phyloP scores from a whole-genome alignment of 2,888 invertebrate species.

The Agonopterix subpropinquella region DNA sequence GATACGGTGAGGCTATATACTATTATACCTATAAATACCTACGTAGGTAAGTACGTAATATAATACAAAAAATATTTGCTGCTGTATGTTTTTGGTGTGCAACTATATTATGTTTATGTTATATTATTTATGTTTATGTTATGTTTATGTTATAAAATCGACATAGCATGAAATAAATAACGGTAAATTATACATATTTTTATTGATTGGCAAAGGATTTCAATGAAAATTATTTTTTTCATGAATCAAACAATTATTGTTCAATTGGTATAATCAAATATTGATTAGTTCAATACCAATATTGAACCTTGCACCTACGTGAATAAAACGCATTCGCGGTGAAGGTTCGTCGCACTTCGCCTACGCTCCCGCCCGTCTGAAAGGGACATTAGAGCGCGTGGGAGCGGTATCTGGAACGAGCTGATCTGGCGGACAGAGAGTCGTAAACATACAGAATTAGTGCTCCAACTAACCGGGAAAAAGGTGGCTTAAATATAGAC shows the following conservation, averaged over 20 bases:
- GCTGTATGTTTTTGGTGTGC: too few relatives aligned
- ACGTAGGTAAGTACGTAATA: too few relatives aligned
- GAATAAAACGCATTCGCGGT: not conserved
- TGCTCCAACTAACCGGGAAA: slow-evolving; percentile 34
- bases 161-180: too few relatives aligned
- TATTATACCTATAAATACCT: too few relatives aligned
- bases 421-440: slow-evolving; percentile 42
- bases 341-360: not conserved
- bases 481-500: slow-evolving; percentile 2
- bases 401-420: slow-evolving; percentile 61
- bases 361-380: slow-evolving; percentile 13
- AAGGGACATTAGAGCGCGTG: slow-evolving; percentile 49
- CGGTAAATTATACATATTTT: too few relatives aligned
- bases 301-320: too few relatives aligned
- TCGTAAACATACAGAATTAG: slow-evolving; percentile 70
- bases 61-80: too few relatives aligned
- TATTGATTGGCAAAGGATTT: too few relatives aligned
- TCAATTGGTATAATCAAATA: not conserved
- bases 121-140: too few relatives aligned
- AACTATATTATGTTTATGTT: too few relatives aligned
- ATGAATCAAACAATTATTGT: not conserved
- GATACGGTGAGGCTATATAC: too few relatives aligned
- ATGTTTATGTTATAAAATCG: too few relatives aligned
- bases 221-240: not conserved
- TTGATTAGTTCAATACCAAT: not conserved